phyloP scores from a whole-genome alignment of 2,888 invertebrate species.

The Idaea dimidiata region DNA sequence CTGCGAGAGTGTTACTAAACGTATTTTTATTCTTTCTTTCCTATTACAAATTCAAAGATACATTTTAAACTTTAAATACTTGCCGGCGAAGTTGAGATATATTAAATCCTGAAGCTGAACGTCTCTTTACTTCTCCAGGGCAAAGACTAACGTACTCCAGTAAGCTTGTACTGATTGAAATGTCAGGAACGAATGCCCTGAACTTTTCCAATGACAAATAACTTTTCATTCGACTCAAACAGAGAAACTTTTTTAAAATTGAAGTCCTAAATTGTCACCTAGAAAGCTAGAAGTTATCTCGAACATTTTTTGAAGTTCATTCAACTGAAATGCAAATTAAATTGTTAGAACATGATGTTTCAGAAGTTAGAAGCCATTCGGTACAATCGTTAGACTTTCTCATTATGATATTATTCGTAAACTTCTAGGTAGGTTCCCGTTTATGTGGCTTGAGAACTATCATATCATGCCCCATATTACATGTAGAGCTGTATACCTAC shows the following conservation, averaged over 20 bases:
- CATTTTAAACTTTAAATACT: neutral
- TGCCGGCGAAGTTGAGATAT: neutral
- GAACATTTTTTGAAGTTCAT: conserved; percentile 23
- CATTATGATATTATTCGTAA: conserved; percentile 9
- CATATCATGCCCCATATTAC: no score
- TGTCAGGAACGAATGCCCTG: neutral
- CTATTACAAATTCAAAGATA: neutral
- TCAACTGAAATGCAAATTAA: conserved; percentile 27
- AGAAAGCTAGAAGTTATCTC: conserved; percentile 25
- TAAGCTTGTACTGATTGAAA: conserved; percentile 1
- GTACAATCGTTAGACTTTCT: conserved; percentile 30
- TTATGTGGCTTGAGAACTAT: no score
- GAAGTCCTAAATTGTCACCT: conserved; percentile 21
- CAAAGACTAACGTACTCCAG: neutral
- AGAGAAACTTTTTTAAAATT: conserved; percentile 9
- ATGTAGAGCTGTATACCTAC: no score
- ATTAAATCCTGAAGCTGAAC: neutral
- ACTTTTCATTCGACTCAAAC: neutral
- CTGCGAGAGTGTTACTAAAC: no score
- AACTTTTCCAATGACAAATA: neutral
- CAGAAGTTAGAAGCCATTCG: conserved; percentile 26
- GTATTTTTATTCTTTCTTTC: no score
- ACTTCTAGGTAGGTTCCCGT: no score
- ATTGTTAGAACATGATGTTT: conserved; percentile 33
- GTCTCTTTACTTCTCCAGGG: neutral